Base-by-base conservation (phyloP, 1,140 invertebrate genomes). In the Temnothorax curvispinosus region DNA sequence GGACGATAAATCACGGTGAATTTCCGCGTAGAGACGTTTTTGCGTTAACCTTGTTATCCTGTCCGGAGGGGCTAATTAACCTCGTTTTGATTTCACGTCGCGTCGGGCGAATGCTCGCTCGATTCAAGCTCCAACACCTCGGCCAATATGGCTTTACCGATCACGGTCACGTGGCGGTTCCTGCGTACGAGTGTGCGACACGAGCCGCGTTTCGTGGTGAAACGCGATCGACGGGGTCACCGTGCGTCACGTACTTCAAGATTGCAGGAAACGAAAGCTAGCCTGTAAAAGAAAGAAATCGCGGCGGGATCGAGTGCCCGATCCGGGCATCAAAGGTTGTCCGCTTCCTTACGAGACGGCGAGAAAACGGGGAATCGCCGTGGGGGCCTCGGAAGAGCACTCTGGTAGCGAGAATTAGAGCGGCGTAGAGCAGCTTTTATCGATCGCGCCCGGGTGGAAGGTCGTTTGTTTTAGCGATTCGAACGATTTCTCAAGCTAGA, bases 11-110 rank as follows among this genome's bases (percentile, higher is more conserved):
- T 84, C 69, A 56, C 82, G 47, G 47, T 54, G 74, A 50, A 54
- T 88, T 86, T 88, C 67, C 72, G 86, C 56, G 32, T 77, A 77
- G 85, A 41, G 60, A 69, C 81, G 71, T 87, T 87, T 84, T 69
- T 62, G 27, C 80, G 60, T 54, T 85, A 85, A 76, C 82, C 71
- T 87, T 72, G 81, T 87, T 87, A 87, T 85, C 62, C 81, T 50
- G 52, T 56, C 54, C 69, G 80, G 38, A 27, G 1, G 1, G 71
- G 64, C 50, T 85, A 85, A 87, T 87, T 76, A 72, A 71, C 81
- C 86, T 87, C 81, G 72, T 87, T 87, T 85, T 81, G 81, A 85
- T 71, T 85, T 84, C 58, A 75, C 69, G 41, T 56, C 18, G 50
- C 69, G 41, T 56, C 18, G 50, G 54, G 50, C n/a, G 41, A 69